phyloP scores from a whole-genome alignment of 2,113 vertebrate species.

The Tiliqua scincoides region DNA sequence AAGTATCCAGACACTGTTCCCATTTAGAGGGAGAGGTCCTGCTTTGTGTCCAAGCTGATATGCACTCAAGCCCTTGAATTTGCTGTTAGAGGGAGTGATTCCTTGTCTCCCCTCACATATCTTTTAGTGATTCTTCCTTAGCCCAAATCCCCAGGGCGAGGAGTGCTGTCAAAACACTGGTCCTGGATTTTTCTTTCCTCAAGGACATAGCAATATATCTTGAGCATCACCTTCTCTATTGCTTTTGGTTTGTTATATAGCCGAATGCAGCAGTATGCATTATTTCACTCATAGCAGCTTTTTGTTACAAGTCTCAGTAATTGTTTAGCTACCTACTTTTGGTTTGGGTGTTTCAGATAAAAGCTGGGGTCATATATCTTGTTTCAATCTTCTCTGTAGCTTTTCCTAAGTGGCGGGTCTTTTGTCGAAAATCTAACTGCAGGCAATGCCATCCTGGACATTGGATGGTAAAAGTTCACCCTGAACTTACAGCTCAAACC shows the following conservation, averaged over 20 bases:
- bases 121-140: conserved; percentile 1
- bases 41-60: too few relatives aligned
- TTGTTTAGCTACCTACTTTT: conserved; percentile 2
- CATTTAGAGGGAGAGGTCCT: too few relatives aligned
- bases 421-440: background rate
- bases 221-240: conserved; percentile 34
- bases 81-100: too few relatives aligned
- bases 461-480: background rate
- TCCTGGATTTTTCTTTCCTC: conserved; percentile 35
- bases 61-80: too few relatives aligned
- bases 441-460: background rate
- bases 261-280: conserved; percentile 6
- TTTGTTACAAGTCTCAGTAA: background rate
- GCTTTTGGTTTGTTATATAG: conserved; percentile 37
- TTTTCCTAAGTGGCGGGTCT: background rate
- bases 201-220: conserved; percentile 48
- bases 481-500: background rate
- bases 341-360: background rate
- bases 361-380: conserved; percentile 9
- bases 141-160: background rate
- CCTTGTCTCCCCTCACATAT: conserved; percentile 12
- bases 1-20: too few relatives aligned
- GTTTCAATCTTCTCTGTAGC: conserved; percentile 1
- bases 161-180: conserved; percentile 39
- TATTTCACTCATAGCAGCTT: background rate